These are phyloP conservation scores for Pachymerium ferrugineum DNA, from an alignment of 2,888 invertebrate genomes.

Conservation along the genomic window DNA sequence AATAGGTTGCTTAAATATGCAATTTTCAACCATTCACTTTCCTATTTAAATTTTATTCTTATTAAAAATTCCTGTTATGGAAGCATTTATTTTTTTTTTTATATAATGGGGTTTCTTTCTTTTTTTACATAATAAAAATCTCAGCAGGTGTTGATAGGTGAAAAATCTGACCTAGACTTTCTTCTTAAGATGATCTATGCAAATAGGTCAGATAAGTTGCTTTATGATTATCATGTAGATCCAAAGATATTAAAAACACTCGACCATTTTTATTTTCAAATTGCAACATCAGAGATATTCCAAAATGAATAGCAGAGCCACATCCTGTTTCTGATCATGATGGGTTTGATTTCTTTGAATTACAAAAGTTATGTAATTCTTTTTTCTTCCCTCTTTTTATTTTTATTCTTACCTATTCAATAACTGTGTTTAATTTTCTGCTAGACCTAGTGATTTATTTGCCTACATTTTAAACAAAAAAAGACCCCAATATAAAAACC, in stretches of 20 bases:
- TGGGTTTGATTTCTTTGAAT: constrained; percentile 6
- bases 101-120: neutral
- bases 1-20: too few species aligned
- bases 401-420: neutral
- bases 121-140: neutral
- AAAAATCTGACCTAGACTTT: constrained; percentile 15
- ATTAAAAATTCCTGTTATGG: neutral
- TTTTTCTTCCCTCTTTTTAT: neutral
- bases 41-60: too few species aligned
- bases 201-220: constrained; percentile 18
- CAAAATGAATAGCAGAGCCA: neutral
- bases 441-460: neutral
- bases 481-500: too few species aligned
- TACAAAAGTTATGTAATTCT: neutral
- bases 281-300: neutral
- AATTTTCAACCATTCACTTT: too few species aligned
- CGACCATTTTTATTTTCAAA: neutral
- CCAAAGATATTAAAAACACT: neutral
- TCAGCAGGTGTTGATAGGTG: constrained; percentile 14
- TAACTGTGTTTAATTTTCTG: neutral
- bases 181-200: neutral
- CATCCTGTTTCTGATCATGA: constrained; percentile 16
- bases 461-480: too few species aligned
- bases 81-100: too few species aligned
- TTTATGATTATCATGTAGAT: neutral